Evolutionary conservation across 2,797 vertebrate genomes (phyloP).

Genomic region (Notoglanidium macrostoma): DNA sequence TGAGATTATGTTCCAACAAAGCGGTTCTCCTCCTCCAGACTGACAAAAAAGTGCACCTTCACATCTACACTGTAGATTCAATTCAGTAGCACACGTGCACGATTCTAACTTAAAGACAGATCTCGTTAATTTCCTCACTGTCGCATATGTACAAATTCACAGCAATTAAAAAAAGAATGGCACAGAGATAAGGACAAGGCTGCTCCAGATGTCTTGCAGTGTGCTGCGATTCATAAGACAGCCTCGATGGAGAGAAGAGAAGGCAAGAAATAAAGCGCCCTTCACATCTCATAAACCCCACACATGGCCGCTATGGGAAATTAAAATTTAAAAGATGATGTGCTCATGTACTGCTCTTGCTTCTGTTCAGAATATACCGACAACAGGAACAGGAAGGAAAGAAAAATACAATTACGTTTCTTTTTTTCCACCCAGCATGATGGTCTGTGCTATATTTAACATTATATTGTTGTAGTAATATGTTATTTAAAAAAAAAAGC

Average conservation of each 20-base stretch:
- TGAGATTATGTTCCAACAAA: neutral
- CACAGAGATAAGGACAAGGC: neutral
- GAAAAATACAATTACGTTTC: neutral
- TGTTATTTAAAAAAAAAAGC: no score
- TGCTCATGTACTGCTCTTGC: neutral
- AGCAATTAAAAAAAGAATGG: neutral
- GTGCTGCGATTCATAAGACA: neutral
- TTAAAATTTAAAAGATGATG: neutral
- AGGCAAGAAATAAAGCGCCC: neutral
- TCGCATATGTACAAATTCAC: constrained; percentile 39
- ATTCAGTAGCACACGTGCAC: constrained; percentile 12
- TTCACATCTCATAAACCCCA: neutral
- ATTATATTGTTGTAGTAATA: neutral
- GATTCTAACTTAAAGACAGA: neutral
- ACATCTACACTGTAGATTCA: constrained; percentile 23
- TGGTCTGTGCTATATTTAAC: neutral
- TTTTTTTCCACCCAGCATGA: neutral
- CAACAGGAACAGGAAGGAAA: neutral
- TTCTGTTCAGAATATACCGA: neutral
- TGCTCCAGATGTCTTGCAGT: neutral
- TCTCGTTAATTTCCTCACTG: neutral
- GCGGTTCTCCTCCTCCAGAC: neutral
- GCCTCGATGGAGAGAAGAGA: neutral
- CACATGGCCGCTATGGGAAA: neutral
- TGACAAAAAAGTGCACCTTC: constrained; percentile 7